Evolutionary conservation across 2,888 invertebrate genomes (phyloP).

Genomic region (Ophion costatus): DNA sequence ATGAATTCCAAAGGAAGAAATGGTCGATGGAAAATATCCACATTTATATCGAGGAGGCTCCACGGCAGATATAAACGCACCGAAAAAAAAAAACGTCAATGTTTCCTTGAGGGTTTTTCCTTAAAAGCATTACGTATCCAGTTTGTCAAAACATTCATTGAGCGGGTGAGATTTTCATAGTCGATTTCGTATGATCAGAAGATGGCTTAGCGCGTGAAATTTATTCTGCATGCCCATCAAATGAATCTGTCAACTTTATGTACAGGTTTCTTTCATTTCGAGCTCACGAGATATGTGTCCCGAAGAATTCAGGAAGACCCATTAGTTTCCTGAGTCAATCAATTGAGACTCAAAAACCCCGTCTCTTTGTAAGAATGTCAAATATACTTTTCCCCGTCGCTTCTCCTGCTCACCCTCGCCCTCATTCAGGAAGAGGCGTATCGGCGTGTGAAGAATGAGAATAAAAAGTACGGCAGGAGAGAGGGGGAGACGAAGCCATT

Average conservation of each 20-base stretch:
- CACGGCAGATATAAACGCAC: neutral
- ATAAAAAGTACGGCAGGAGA: neutral
- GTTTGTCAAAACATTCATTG: too few relatives aligned
- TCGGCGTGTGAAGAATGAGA: slow-evolving; percentile 13
- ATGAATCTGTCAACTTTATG: too few relatives aligned
- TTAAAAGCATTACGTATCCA: neutral
- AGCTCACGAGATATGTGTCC: too few relatives aligned
- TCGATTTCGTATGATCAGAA: too few relatives aligned
- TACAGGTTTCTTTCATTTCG: too few relatives aligned
- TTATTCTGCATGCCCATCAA: too few relatives aligned
- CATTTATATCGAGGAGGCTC: neutral
- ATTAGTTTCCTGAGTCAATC: slow-evolving; percentile 4
- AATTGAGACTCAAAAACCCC: slow-evolving; percentile 8
- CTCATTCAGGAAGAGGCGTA: slow-evolving; percentile 9
- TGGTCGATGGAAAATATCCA: slow-evolving; percentile 2
- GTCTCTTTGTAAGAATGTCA: neutral
- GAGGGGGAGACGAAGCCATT: neutral
- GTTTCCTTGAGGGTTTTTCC: neutral
- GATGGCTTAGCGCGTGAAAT: too few relatives aligned
- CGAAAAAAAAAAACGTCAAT: neutral
- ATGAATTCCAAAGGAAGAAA: slow-evolving; percentile 6
- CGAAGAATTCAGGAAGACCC: too few relatives aligned
- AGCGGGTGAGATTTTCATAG: too few relatives aligned
- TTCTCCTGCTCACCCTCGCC: neutral
- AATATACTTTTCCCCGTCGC: slow-evolving; percentile 5